phyloP scores from a whole-genome alignment of 2,888 invertebrate species.

The Aphodius sticticus region DNA sequence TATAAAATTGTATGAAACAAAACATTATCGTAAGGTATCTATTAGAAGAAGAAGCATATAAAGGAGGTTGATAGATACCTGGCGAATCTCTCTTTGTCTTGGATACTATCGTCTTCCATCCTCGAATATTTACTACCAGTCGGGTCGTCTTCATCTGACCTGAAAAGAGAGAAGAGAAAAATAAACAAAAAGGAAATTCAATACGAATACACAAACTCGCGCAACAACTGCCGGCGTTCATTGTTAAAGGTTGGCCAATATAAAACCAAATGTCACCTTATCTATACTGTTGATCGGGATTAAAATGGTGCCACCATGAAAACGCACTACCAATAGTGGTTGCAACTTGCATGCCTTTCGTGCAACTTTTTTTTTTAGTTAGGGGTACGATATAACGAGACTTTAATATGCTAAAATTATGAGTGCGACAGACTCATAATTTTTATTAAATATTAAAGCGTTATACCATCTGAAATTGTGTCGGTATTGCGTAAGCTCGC shows the following conservation, averaged over 20 bases:
- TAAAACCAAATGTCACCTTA: conserved; percentile 12
- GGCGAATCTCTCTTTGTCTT: conserved; percentile 97
- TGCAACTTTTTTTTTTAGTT: background rate
- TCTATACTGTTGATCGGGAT: conserved; percentile 25
- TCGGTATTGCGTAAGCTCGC: background rate
- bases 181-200: conserved; percentile 28
- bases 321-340: background rate
- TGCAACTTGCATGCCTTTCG: background rate
- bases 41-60: background rate
- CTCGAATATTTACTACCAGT: conserved; percentile 83
- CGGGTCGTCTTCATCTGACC: conserved; percentile 89
- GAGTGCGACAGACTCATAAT: background rate
- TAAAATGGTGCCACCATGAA: background rate
- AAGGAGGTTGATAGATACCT: conserved; percentile 69
- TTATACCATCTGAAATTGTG: background rate
- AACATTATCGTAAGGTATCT: background rate
- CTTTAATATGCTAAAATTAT: background rate
- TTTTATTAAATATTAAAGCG: background rate
- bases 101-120: conserved; percentile 94
- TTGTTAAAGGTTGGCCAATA: conserved; percentile 13
- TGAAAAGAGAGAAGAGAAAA: conserved; percentile 55
- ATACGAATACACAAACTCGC: conserved; percentile 9
- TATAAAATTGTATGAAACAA: background rate
- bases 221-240: background rate
- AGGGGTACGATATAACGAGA: background rate